Evolutionary conservation across 2,888 invertebrate genomes (phyloP), one percentile per base, ranked within the genome.

Genomic region (Gibbula magus): DNA sequence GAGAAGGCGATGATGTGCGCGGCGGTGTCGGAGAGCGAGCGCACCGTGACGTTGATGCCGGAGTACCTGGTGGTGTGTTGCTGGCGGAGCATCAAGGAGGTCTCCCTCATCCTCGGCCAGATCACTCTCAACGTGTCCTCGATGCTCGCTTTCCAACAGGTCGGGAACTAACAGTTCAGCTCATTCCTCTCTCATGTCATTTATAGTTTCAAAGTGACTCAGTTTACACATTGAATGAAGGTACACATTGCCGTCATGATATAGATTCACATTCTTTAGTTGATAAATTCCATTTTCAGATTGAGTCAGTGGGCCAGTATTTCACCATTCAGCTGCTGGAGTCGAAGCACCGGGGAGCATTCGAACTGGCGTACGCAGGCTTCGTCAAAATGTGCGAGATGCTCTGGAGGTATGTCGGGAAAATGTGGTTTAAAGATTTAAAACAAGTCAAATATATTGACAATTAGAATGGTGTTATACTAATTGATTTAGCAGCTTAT

Each of bases 341-440:
- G 81, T 96, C 97, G 0, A 97, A 97, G 92, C 99, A 99, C 93
- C 94, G 98, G 81, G 99, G 99, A 0, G 99, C 99, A n/a, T 98
- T 99, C 93, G 99, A 99, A 91, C 97, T 98, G 93, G 97, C 97
- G 0, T 97, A 97, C 90, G 95, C 97, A 16, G 98, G 97, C 0
- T 98, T 98, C 93, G 95, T 95, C 1, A 95, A 95, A 88, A 93
- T 98, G 70, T 95, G 97, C 85, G 93, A 94, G 0, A 94, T 96
- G 92, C 94, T 96, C 35, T 96, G 95, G 95, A 94, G 93, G 93
- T 95, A 86, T 84, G 85, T 77, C 10, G 45, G 5, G 4, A 45
- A 45, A 10, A 1, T 45, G 4, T 45, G 5, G n/a, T n/a, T n/a
- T n/a, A n/a, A n/a, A n/a, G n/a, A n/a, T n/a, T n/a, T n/a, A n/a